These are phyloP conservation scores for Hydrolagus colliei DNA, from an alignment of 2,797 vertebrate genomes.

Conservation along the genomic window DNA sequence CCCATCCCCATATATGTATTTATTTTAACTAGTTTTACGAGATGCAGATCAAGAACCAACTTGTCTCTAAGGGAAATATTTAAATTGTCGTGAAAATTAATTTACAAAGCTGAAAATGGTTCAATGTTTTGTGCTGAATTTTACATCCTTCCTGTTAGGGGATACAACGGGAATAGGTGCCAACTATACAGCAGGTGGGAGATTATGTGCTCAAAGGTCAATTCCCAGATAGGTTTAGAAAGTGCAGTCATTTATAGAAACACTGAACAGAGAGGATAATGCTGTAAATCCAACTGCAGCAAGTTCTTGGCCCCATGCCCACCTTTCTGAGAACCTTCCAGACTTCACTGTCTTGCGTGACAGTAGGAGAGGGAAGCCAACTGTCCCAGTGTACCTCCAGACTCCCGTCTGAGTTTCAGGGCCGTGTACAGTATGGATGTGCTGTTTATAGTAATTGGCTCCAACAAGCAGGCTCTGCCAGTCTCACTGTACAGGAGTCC, in stretches of 20 bases:
- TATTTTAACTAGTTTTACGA: no score
- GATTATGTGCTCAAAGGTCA: background rate
- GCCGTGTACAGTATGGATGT: background rate
- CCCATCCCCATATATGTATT: no score
- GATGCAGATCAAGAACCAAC: background rate
- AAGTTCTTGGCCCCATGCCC: constrained; percentile 2
- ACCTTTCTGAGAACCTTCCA: background rate
- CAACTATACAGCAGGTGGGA: background rate
- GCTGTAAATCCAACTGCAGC: background rate
- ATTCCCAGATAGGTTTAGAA: constrained; percentile 8
- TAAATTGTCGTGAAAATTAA: background rate
- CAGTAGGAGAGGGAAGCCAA: background rate
- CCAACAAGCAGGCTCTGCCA: background rate
- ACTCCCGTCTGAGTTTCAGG: background rate
- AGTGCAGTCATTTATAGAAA: constrained; percentile 1
- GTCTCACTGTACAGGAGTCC: background rate
- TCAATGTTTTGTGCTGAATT: background rate
- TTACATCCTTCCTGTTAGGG: no score
- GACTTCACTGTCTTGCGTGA: background rate
- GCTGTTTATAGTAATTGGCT: background rate
- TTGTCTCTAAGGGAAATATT: background rate
- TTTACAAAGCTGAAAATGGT: background rate
- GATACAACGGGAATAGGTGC: background rate
- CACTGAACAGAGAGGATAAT: background rate
- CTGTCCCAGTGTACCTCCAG: background rate